Conservation (phyloP, 2,888 invertebrate species). For the Cephus pygmeus region DNA sequence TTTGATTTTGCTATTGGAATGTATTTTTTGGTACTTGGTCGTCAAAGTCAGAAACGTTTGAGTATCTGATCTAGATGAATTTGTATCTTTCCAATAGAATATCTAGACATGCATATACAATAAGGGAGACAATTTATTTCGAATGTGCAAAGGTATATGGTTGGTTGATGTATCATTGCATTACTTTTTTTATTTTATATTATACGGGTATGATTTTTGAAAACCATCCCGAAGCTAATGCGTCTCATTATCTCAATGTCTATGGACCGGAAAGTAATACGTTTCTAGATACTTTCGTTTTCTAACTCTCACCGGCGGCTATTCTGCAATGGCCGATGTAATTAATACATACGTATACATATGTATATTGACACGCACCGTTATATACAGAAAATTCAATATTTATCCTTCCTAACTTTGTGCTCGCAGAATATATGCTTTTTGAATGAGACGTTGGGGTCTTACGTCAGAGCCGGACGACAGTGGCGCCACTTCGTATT, state of each 20-base stretch:
- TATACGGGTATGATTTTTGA: not conserved
- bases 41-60: no score
- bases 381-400: not conserved
- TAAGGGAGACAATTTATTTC: no score
- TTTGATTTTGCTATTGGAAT: not conserved
- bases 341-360: not conserved
- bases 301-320: not conserved
- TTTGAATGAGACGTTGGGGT: not conserved
- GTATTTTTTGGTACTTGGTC: no score
- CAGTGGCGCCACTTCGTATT: constrained; percentile 13
- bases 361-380: not conserved
- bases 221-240: not conserved
- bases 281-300: not conserved
- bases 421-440: no score
- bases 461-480: constrained; percentile 20
- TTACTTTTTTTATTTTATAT: not conserved
- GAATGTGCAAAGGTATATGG: no score
- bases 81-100: not conserved
- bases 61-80: no score
- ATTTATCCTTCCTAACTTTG: not conserved
- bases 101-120: no score
- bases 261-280: not conserved
- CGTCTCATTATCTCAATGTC: not conserved
- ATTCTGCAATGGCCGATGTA: not conserved
- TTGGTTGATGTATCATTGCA: not conserved